phyloP scores from a whole-genome alignment of 2,888 invertebrate species.

The Noctua janthina region DNA sequence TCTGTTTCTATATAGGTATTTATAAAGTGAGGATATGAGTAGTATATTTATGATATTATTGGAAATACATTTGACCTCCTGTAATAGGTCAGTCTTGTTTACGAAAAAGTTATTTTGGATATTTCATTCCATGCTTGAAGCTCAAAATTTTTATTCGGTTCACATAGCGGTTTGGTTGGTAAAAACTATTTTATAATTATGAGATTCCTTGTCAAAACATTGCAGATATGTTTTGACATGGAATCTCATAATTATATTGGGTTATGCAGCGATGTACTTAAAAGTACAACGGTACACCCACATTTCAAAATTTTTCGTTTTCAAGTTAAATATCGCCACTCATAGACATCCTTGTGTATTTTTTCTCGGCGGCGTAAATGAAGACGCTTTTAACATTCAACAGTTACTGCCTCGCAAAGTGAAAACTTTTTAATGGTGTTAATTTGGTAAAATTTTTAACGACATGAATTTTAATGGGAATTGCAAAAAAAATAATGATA shows the following conservation, averaged over 20 bases:
- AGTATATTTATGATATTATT: conserved; percentile 5
- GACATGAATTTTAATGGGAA: conserved; percentile 55
- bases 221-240: too few species aligned
- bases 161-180: neutral
- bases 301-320: neutral
- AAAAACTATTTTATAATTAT: neutral
- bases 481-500: conserved; percentile 52
- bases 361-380: neutral
- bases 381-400: conserved; percentile 23
- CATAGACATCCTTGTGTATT: neutral
- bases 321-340: neutral
- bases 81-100: conserved; percentile 17
- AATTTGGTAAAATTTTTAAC: conserved; percentile 59
- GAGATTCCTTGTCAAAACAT: neutral
- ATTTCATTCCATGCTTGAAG: neutral
- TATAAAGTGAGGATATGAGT: neutral
- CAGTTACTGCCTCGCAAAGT: conserved; percentile 41
- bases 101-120: neutral
- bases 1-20: conserved; percentile 1
- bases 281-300: neutral
- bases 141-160: neutral
- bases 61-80: neutral
- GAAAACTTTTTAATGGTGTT: conserved; percentile 63
- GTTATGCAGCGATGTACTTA: neutral
- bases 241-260: too few species aligned